Base-by-base conservation (phyloP, 1,140 invertebrate species). In the Anoplophora glabripennis region DNA sequence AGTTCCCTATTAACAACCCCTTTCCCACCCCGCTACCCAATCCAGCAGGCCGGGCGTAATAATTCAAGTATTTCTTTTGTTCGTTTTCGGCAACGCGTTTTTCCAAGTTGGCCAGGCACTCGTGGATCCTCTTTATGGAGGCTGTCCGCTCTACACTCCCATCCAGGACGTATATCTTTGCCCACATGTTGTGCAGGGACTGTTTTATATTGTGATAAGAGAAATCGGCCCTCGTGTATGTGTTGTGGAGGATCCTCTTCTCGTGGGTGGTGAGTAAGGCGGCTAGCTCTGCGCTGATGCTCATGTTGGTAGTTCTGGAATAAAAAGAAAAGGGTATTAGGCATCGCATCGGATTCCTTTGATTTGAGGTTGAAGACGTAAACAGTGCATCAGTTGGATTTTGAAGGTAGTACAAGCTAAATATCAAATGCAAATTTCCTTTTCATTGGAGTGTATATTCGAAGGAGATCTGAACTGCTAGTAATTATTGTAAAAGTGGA, bases 101-200 rank as follows among this genome's bases (percentile, higher is more conserved):
- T 11, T 57, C 56, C 37, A 57, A 18, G 5, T 41, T 41, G 18
- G 34, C 40, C 9, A 57, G 36, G 18, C 56, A 57, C 10, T 21
- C 56, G 18, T 47, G 14, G 35, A 57, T 57, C 18, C 42, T 38
- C 9, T 49, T 51, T 36, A 47, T 47, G 18, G 18, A 34, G 10
- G 36, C 28, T 8, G 35, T 17, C 18, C 37, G 47, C 11, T 57
- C 40, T 41, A 49, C 44, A 5, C 46, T 46, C 4, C 17, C 28
- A 5, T 46, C 45, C 28, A 38, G 35, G 10, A 18, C 14, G 44
- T 57, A 15, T 9, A 57, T 28, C 18, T 41, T 21, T n/a, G 56
- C 49, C 56, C 56, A 57, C 49, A 57, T 57, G 47, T 41, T 51
- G 35, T 57, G 56, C 9, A 57, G 45, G n/a, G 56, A 57, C 33